These are phyloP conservation scores for Macaria notata DNA, from an alignment of 2,888 invertebrate genomes.

Conservation along the genomic window DNA sequence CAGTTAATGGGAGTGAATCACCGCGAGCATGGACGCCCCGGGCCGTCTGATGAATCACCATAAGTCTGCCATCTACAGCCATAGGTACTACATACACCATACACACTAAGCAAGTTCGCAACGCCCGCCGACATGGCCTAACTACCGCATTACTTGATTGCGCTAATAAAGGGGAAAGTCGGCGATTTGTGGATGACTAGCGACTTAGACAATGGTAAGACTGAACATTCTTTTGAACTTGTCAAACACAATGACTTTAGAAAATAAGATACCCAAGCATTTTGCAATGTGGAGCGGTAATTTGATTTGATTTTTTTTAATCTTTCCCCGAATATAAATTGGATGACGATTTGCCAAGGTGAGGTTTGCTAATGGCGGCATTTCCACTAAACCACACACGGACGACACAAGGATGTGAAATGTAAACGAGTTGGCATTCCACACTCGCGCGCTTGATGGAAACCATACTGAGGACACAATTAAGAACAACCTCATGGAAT, in stretches of 20 bases:
- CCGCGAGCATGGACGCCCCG: conserved; percentile 22
- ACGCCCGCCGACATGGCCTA: conserved; percentile 4
- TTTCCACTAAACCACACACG: conserved; percentile 41
- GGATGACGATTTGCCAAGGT: neutral
- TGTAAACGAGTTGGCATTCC: conserved; percentile 41
- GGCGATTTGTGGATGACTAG: neutral
- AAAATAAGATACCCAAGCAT: too few species aligned
- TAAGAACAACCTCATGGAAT: conserved; percentile 22
- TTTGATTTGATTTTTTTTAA: too few species aligned
- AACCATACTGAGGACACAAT: conserved; percentile 45
- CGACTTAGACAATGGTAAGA: too few species aligned
- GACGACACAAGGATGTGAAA: conserved; percentile 30
- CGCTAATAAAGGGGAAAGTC: conserved; percentile 3
- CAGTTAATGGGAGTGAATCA: conserved; percentile 38
- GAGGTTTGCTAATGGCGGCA: conserved; percentile 14
- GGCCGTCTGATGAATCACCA: conserved; percentile 29
- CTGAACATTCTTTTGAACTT: too few species aligned
- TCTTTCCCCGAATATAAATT: neutral
- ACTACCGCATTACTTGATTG: conserved; percentile 3
- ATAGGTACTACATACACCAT: neutral
- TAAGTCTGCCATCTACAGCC: neutral
- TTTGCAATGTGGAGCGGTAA: too few species aligned
- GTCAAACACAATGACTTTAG: too few species aligned
- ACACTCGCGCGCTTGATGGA: conserved; percentile 43
- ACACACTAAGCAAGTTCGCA: conserved; percentile 19